phyloP scores from a whole-genome alignment of 2,113 vertebrate genomes.

The Daubentonia madagascariensis region DNA sequence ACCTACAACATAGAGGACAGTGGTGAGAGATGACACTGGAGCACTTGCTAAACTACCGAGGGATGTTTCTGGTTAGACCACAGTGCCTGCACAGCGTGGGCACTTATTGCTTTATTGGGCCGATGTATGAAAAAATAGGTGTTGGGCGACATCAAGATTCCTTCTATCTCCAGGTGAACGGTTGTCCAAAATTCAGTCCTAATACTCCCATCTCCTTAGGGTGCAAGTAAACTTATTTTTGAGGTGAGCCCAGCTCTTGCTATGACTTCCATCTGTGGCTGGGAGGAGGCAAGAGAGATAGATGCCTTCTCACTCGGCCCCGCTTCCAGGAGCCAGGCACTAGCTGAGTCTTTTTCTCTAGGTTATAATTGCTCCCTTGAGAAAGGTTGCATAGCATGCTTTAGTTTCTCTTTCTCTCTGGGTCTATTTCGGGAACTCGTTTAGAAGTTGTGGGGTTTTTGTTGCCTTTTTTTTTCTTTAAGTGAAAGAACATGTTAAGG shows the following conservation, averaged over 20 bases:
- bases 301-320: neutral
- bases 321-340: neutral
- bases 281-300: neutral
- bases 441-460: conserved; percentile 56
- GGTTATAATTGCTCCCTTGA: conserved; percentile 79
- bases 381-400: conserved; percentile 55
- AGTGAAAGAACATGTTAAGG: conserved; percentile 58
- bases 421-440: conserved; percentile 76
- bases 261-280: neutral
- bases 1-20: too few relatives aligned
- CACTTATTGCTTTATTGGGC: neutral
- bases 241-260: neutral
- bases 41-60: neutral
- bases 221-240: neutral
- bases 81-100: neutral
- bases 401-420: conserved; percentile 55
- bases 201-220: neutral
- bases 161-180: neutral
- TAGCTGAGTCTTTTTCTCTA: conserved; percentile 46
- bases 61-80: neutral
- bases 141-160: too few relatives aligned
- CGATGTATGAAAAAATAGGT: neutral
- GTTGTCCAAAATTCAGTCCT: neutral
- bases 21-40: too few relatives aligned
- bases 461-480: conserved; percentile 27